Base-by-base conservation (phyloP, 2,797 vertebrate species). In the Pangasius macronema region DNA sequence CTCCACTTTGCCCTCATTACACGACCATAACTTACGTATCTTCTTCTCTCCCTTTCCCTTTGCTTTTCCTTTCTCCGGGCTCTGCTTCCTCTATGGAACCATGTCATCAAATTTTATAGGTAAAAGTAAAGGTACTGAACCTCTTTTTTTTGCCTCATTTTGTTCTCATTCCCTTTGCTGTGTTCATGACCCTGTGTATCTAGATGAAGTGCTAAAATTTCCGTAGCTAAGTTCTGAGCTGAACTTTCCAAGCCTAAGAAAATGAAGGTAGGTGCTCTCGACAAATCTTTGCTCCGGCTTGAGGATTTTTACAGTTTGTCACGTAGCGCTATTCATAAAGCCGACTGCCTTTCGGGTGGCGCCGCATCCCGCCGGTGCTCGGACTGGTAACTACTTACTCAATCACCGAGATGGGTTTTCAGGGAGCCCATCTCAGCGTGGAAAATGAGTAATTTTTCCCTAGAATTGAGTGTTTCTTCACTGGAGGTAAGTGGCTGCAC, bases 81-180 rank as follows among this genome's bases (percentile, higher is more conserved):
- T 94, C 97, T 95, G 97, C 97, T 98, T 97, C 97, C 97, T 97
- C 97, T 97, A 97, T 97, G 98, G 98, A 97, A 96, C 93, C 97
- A 99, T 99, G 97, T 96, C 97, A 98, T 97, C 97, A 96, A 98
- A 97, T 96, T 95, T 94, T 94, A 96, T 99, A 99, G 98, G 98
- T 98, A 98, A 98, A 99, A 98, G 93, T 96, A 99, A 99, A 99
- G 98, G 98, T 99, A 99, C 95, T 95, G 93, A 91, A 94, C 92
- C 90, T 93, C 94, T 94, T 92, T 87, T 95, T 93, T 90, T 57
- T 33, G n/a, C 57, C 22, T 82, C 36, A 63, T 82, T 63, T 63
- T 79, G 51, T 57, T 57, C 18, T 77, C 79, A 79, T 92, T 91
- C 63, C 91, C 79, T 86, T 42, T 27, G 59, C 81, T 86, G n/a